Evolutionary conservation across 2,113 vertebrate species (phyloP).

Genomic region (Osmerus mordax): DNA sequence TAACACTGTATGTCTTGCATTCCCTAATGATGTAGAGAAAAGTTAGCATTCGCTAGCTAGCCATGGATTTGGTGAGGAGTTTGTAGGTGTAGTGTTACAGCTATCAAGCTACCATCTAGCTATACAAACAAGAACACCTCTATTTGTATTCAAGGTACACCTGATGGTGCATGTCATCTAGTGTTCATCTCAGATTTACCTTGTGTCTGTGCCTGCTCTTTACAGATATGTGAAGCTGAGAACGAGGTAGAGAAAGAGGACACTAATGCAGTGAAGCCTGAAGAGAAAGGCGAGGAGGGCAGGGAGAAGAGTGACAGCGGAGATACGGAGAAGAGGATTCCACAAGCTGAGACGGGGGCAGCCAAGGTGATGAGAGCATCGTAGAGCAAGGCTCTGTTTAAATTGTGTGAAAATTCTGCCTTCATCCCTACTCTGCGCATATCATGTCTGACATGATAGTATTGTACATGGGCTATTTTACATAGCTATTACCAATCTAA

Average conservation of each 20-base stretch:
- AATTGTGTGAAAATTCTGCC: not conserved
- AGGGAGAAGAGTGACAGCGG: slow-evolving; percentile 16
- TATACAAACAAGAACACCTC: too few relatives aligned
- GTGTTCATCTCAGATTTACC: not conserved
- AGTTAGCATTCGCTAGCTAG: too few relatives aligned
- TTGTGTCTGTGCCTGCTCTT: not conserved
- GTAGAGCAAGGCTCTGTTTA: not conserved
- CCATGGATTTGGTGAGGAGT: too few relatives aligned
- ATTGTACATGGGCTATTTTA: not conserved
- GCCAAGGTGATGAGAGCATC: slow-evolving; percentile 38
- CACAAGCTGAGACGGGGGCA: slow-evolving; percentile 26
- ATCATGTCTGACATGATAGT: too few relatives aligned
- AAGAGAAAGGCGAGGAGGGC: slow-evolving; percentile 14
- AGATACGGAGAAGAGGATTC: slow-evolving; percentile 16
- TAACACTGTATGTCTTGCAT: too few relatives aligned
- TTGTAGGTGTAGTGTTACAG: too few relatives aligned
- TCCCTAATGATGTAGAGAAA: too few relatives aligned
- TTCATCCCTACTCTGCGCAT: not conserved
- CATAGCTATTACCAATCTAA: not conserved
- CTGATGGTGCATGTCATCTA: not conserved
- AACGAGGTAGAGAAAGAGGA: slow-evolving; percentile 65
- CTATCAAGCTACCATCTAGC: too few relatives aligned
- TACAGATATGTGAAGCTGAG: slow-evolving; percentile 69
- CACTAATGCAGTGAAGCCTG: slow-evolving; percentile 29
- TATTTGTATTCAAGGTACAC: too few relatives aligned